Percentiles rank a stretch among this genome's conserved stretches.
phyloP scores from a whole-genome alignment of 2,113 vertebrate species.

The Charadrius vociferus region DNA sequence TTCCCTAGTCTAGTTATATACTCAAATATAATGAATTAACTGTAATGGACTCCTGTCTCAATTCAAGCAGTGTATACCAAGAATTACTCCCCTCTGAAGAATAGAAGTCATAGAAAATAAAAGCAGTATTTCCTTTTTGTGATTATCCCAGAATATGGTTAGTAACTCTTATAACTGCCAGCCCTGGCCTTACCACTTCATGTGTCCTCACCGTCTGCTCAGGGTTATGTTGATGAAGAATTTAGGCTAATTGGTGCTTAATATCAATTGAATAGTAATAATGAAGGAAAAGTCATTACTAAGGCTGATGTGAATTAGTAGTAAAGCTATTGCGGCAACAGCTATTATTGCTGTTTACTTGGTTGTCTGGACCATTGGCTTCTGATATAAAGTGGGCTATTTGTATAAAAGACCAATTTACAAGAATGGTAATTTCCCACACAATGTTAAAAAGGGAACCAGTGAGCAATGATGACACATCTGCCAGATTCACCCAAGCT shows the following conservation, averaged over 20 bases:
- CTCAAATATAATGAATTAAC: neutral
- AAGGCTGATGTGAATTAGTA: conserved; percentile 50
- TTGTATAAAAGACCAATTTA: conserved; percentile 38
- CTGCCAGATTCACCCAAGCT: neutral
- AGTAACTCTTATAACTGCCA: neutral
- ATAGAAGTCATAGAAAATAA: neutral
- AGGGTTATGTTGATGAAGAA: neutral
- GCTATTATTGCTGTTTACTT: conserved; percentile 52
- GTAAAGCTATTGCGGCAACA: conserved; percentile 47
- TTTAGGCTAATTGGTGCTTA: conserved; percentile 31
- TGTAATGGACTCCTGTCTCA: neutral
- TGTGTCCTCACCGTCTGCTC: neutral
- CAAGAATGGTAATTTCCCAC: neutral
- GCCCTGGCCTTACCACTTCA: neutral
- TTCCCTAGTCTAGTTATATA: neutral
- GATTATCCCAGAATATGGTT: neutral
- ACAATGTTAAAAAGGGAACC: neutral
- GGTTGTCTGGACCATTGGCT: conserved; percentile 41
- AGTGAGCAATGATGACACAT: neutral
- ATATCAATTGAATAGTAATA: conserved; percentile 34
- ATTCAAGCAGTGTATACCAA: neutral
- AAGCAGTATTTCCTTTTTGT: neutral
- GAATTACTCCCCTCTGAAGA: neutral
- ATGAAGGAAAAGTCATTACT: conserved; percentile 41
- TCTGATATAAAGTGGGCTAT: conserved; percentile 50